Evolutionary conservation across 2,113 vertebrate species (phyloP).

Genomic region (Ploceus nigricollis): DNA sequence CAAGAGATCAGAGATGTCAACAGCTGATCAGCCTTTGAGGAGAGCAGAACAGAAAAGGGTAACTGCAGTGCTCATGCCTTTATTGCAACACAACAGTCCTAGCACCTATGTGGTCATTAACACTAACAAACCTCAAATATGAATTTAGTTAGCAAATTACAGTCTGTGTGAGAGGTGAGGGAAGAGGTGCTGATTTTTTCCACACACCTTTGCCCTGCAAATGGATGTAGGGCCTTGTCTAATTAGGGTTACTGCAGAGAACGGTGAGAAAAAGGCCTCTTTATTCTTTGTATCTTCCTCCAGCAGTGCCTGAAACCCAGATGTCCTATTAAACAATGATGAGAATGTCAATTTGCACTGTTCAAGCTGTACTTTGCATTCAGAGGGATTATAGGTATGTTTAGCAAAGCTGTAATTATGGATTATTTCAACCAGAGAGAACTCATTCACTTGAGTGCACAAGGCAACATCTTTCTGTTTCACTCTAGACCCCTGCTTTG

Average conservation of each 20-base stretch:
- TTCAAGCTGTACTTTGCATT: neutral
- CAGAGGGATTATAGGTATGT: neutral
- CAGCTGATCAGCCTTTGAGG: neutral
- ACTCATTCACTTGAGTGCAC: neutral
- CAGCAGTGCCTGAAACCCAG: neutral
- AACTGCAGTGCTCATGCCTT: neutral
- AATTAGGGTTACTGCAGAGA: neutral
- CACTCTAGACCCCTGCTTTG: neutral
- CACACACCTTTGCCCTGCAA: neutral
- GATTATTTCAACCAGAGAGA: neutral
- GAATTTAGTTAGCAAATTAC: neutral
- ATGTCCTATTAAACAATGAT: neutral
- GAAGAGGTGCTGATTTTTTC: neutral
- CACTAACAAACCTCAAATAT: neutral
- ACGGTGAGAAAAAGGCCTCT: neutral
- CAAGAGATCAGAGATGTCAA: neutral
- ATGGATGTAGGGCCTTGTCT: neutral
- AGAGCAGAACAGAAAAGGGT: neutral
- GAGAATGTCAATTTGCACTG: neutral
- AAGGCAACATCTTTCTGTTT: neutral
- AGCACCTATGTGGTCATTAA: neutral
- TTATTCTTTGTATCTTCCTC: neutral
- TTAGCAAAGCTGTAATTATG: neutral
- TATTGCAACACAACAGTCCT: neutral
- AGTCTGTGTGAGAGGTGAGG: neutral